Percentiles rank a stretch among this genome's conserved stretches.
Conservation (phyloP, 2,797 vertebrate species). For the Podargus strigoides region DNA sequence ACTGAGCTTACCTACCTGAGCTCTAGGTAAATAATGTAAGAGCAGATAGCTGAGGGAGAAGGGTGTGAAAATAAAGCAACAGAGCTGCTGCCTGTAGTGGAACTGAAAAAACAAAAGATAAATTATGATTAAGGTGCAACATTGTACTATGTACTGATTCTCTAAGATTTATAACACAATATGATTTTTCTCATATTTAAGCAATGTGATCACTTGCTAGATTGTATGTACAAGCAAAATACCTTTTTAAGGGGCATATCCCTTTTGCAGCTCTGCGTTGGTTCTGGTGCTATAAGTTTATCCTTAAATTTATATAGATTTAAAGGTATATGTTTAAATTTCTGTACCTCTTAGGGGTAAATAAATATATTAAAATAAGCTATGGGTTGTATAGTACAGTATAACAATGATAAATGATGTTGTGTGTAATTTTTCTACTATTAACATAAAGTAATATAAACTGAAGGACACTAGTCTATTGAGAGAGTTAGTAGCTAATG, state of each 20-base stretch:
- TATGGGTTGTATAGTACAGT: conserved; percentile 82
- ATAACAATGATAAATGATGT: conserved; percentile 99
- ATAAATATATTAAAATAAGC: conserved; percentile 99
- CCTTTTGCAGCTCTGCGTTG: neutral
- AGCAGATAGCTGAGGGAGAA: neutral
- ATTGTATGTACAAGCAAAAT: conserved; percentile 12
- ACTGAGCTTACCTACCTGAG: neutral
- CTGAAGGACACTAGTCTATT: conserved; percentile 99
- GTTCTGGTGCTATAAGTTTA: conserved; percentile 37
- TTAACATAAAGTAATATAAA: conserved; percentile 99
- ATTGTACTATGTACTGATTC: neutral
- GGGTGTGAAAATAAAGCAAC: neutral
- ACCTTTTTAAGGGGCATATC: neutral
- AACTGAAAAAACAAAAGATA: neutral
- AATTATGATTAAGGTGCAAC: neutral
- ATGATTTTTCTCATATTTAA: neutral
- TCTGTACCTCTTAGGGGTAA: conserved; percentile 86
- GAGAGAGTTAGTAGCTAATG: conserved; percentile 99
- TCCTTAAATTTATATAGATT: conserved; percentile 58
- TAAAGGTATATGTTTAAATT: conserved; percentile 74
- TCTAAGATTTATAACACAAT: neutral
- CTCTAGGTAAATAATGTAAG: conserved; percentile 23
- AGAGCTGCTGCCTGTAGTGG: neutral
- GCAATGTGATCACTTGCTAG: neutral
- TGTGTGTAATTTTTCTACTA: conserved; percentile 99